A percentile compares a stretch with the other conserved stretches of the same genome.
These are phyloP conservation scores for Pterocles gutturalis DNA, from an alignment of 2,113 vertebrate species.

Conservation along the genomic window DNA sequence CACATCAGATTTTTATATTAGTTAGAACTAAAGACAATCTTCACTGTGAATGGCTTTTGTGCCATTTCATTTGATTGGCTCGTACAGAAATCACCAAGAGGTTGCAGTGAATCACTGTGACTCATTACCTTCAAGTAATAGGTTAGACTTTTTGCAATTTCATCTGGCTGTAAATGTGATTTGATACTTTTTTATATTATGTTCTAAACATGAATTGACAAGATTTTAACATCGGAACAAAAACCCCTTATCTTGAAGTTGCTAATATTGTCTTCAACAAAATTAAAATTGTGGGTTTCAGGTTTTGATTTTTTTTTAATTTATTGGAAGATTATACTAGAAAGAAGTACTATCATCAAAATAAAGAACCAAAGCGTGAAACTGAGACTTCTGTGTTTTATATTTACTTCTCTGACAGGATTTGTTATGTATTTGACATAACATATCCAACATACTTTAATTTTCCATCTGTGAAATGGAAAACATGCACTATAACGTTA, in stretches of 20 bases:
- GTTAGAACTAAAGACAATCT: conserved; percentile 4
- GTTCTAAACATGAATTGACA: neutral
- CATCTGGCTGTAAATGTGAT: conserved; percentile 4
- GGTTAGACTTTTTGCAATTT: conserved; percentile 42
- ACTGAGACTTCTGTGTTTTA: neutral
- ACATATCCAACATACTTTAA: neutral
- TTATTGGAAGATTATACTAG: neutral
- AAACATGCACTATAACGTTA: neutral
- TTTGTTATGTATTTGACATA: neutral
- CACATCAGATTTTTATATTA: conserved; percentile 32
- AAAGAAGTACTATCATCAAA: neutral
- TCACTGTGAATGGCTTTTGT: conserved; percentile 37
- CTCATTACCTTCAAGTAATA: conserved; percentile 63
- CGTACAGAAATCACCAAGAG: conserved; percentile 19
- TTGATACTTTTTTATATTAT: neutral
- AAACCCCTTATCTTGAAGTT: neutral
- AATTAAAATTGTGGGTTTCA: neutral
- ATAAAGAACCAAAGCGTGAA: neutral
- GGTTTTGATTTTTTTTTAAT: neutral
- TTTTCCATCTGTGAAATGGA: neutral
- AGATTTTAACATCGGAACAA: neutral
- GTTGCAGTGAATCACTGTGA: conserved; percentile 66
- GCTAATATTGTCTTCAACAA: neutral
- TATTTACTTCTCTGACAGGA: neutral
- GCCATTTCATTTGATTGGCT: conserved; percentile 73